phyloP scores from a whole-genome alignment of 2,888 invertebrate species.

The Eristalinus aeneus region DNA sequence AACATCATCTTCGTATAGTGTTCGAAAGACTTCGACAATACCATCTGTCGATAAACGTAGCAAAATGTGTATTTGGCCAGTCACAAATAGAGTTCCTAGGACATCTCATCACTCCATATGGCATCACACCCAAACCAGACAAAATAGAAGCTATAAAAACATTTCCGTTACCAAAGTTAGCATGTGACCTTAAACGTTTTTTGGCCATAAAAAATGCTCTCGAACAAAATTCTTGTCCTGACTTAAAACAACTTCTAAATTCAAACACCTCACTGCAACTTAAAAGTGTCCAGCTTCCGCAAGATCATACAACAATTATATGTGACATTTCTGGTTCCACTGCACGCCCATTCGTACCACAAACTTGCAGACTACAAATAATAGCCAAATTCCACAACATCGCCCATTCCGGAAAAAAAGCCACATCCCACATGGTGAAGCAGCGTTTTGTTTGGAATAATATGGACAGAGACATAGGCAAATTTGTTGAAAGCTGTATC shows the following conservation, averaged over 20 bases:
- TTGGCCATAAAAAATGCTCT: slow-evolving; percentile 51
- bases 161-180: slow-evolving; percentile 48
- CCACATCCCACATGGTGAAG: neutral
- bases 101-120: slow-evolving; percentile 27
- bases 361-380: neutral
- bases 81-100: slow-evolving; percentile 57
- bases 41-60: slow-evolving; percentile 70
- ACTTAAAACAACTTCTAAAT: neutral
- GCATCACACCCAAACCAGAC: slow-evolving; percentile 47
- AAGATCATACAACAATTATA: neutral
- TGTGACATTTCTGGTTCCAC: slow-evolving; percentile 3
- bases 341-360: no score
- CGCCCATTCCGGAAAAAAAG: neutral
- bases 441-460: neutral
- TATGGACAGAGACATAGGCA: neutral
- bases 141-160: slow-evolving; percentile 55
- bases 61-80: slow-evolving; percentile 59
- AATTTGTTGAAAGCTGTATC: neutral
- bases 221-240: neutral
- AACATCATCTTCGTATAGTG: slow-evolving; percentile 61
- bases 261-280: neutral
- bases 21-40: slow-evolving; percentile 69
- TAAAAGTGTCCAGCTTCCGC: neutral
- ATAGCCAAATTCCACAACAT: neutral
- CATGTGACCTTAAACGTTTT: slow-evolving; percentile 65